A percentile compares a stretch with the other conserved stretches of the same genome.
phyloP scores from a whole-genome alignment of 2,888 invertebrate species.

The Epinotia ramella region DNA sequence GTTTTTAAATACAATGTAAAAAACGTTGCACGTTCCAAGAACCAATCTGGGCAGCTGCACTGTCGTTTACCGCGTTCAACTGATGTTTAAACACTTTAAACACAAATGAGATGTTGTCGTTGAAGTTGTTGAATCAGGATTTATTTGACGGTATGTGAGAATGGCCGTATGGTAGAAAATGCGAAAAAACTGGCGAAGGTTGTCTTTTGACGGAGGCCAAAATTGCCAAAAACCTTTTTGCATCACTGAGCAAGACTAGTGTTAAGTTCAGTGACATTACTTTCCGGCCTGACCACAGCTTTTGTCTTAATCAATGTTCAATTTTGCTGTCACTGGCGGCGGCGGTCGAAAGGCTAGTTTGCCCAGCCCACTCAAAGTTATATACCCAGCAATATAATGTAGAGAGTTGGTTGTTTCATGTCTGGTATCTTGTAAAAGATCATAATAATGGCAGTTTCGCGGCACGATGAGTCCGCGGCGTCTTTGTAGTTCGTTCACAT shows the following conservation, averaged over 20 bases:
- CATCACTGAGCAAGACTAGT: constrained; percentile 2
- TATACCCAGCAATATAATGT: constrained; percentile 9
- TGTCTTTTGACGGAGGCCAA: not conserved
- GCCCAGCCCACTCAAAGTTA: not conserved
- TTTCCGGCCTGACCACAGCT: constrained; percentile 12
- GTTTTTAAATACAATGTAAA: constrained; percentile 49
- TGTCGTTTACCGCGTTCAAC: not conserved
- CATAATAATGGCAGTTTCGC: constrained; percentile 55
- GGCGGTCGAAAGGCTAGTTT: constrained; percentile 6
- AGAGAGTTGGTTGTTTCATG: constrained; percentile 23
- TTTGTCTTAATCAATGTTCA: constrained; percentile 19
- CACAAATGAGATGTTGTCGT: not conserved
- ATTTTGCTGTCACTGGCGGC: not conserved
- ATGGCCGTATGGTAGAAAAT: not conserved
- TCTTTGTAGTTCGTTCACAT: constrained; percentile 61
- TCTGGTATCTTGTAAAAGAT: constrained; percentile 51
- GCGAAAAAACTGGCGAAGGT: not conserved
- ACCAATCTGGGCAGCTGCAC: constrained; percentile 4
- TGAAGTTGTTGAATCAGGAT: not conserved
- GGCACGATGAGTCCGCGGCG: constrained; percentile 52
- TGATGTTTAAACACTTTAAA: not conserved
- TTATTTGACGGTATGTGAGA: not conserved
- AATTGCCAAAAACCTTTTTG: constrained; percentile 20
- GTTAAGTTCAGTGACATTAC: constrained; percentile 17
- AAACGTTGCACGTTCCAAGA: constrained; percentile 12